Conservation (phyloP, 2,888 invertebrate genomes). For the Ditylenchus weischeri region DNA sequence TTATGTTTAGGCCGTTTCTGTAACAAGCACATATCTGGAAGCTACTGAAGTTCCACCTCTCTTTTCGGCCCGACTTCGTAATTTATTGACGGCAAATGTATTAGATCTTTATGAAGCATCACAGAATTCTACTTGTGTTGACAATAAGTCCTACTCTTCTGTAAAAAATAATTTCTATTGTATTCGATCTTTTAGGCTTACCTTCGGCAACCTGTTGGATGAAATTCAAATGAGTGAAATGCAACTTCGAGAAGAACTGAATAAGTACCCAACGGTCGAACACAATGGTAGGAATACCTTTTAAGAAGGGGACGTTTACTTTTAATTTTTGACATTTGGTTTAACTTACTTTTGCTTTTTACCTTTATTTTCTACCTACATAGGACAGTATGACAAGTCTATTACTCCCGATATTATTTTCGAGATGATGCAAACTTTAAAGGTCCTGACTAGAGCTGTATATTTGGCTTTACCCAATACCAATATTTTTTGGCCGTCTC, state of each 20-base stretch:
- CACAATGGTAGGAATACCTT: background rate
- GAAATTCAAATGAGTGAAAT: conserved; percentile 22
- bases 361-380: background rate
- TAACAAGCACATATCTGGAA: conserved; percentile 5
- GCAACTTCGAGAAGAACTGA: conserved; percentile 15
- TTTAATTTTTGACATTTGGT: no score
- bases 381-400: no score
- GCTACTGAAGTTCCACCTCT: background rate
- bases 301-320: no score
- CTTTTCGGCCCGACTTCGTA: conserved; percentile 1
- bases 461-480: no score
- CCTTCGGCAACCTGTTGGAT: conserved; percentile 8
- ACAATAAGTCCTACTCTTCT: no score
- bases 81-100: background rate
- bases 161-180: no score
- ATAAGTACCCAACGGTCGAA: conserved; percentile 13
- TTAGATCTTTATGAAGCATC: background rate
- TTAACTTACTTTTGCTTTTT: no score
- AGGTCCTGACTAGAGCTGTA: no score
- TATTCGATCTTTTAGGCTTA: conserved; percentile 2
- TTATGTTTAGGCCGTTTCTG: conserved; percentile 5
- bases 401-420: no score
- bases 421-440: no score
- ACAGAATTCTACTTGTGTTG: no score
- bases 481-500: no score